Percentiles rank a stretch among this genome's conserved stretches.
These are phyloP conservation scores for Sanderia malayensis DNA, from an alignment of 30 jellyfish, hydroid and myxozoan genomes.

Conservation along the genomic window DNA sequence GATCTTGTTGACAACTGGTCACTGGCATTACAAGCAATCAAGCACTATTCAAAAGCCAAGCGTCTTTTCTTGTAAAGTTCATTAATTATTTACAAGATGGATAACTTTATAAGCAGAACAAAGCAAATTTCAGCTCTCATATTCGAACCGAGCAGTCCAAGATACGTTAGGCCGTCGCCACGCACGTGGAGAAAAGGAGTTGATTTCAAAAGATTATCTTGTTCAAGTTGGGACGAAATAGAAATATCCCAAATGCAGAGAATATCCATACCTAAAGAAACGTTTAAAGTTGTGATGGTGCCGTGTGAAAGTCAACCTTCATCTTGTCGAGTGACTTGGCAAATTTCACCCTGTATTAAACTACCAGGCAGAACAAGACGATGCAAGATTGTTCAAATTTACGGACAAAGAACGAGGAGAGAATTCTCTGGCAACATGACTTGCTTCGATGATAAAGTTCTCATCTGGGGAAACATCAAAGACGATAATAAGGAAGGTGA, in stretches of 20 bases:
- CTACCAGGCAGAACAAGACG: slow-evolving; percentile 78
- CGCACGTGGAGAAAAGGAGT: slow-evolving; percentile 62
- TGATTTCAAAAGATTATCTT: slow-evolving; percentile 62
- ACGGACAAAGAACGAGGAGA: slow-evolving; percentile 43
- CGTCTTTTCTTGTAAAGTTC: slow-evolving; percentile 33
- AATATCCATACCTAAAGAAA: slow-evolving; percentile 19
- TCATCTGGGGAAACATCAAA: slow-evolving; percentile 69
- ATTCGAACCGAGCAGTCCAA: slow-evolving; percentile 44
- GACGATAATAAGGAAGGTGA: slow-evolving; percentile 71
- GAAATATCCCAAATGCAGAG: slow-evolving; percentile 38
- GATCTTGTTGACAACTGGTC: background rate
- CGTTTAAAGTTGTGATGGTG: slow-evolving; percentile 27
- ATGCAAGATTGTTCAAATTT: slow-evolving; percentile 60
- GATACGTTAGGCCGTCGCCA: slow-evolving; percentile 50
- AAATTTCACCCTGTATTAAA: slow-evolving; percentile 51
- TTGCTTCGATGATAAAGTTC: slow-evolving; percentile 34
- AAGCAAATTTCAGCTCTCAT: slow-evolving; percentile 52
- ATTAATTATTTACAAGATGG: slow-evolving; percentile 60
- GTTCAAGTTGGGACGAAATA: slow-evolving; percentile 67
- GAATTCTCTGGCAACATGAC: slow-evolving; percentile 52
- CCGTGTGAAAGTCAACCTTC: slow-evolving; percentile 84
- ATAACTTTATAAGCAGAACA: slow-evolving; percentile 54
- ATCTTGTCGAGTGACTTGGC: slow-evolving; percentile 56
- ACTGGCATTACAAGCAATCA: slow-evolving; percentile 1
- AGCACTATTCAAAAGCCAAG: slow-evolving; percentile 9